These are phyloP conservation scores for Axinella damicornis DNA, from an alignment of 37 sponge, comb jelly and placozoan species.

Conservation along the genomic window DNA sequence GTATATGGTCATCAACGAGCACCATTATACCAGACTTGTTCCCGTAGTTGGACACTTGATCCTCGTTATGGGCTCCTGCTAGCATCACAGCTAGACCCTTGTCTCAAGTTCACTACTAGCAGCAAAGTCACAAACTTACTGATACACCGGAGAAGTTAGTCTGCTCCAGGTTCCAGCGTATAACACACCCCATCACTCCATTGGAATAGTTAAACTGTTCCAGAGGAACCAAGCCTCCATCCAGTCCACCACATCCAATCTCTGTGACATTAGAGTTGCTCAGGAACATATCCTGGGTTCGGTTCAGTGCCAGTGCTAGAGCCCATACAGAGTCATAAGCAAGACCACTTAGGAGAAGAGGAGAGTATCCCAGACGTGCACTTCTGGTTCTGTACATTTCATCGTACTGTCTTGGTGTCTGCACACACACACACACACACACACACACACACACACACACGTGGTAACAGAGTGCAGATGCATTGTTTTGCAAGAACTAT, in stretches of 20 bases:
- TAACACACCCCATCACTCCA: slow-evolving; percentile 15
- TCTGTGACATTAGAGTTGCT: not conserved
- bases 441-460: too few species aligned
- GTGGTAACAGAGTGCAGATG: too few species aligned
- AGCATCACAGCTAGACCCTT: too few species aligned
- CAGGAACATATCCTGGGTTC: not conserved
- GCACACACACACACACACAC: too few species aligned
- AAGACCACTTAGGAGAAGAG: not conserved
- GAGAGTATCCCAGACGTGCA: not conserved
- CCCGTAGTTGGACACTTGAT: too few species aligned
- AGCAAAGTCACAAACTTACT: slow-evolving; percentile 21
- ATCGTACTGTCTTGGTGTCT: too few species aligned
- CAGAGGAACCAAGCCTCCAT: slow-evolving; percentile 3
- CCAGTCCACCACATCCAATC: not conserved
- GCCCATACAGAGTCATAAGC: slow-evolving; percentile 41
- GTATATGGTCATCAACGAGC: too few species aligned
- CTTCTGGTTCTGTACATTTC: not conserved
- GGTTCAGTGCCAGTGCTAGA: slow-evolving; percentile 22
- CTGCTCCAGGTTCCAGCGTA: slow-evolving; percentile 1
- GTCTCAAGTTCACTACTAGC: too few species aligned
- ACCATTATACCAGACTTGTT: too few species aligned
- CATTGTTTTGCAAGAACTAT: too few species aligned
- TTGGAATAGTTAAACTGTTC: slow-evolving; percentile 29
- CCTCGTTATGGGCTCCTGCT: too few species aligned
- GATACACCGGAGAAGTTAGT: slow-evolving; percentile 33